Conservation (phyloP, 2,888 invertebrate species). For the Lasioglossum marginatum region DNA sequence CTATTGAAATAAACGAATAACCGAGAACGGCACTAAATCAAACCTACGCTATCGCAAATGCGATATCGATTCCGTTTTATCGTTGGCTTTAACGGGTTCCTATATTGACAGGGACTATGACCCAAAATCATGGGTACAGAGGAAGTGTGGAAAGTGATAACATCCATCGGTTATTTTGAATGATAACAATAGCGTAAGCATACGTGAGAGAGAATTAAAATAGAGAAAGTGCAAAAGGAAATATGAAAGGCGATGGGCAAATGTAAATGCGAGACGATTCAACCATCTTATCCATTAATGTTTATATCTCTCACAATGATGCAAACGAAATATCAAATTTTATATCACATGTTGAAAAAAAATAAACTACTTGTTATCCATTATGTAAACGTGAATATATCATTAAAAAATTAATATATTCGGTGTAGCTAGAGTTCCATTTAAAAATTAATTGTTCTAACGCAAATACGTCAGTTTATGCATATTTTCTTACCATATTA, state of each 20-base stretch:
- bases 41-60: conserved; percentile 45
- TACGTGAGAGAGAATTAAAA: neutral
- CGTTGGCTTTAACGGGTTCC: conserved; percentile 26
- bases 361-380: neutral
- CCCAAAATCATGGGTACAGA: conserved; percentile 22
- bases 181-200: conserved; percentile 27
- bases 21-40: conserved; percentile 51
- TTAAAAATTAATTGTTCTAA: too few species aligned
- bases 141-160: conserved; percentile 26
- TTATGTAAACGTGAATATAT: neutral
- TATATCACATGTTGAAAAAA: neutral
- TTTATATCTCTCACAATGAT: neutral
- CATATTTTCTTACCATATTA: neutral
- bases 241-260: neutral
- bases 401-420: neutral
- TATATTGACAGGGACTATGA: conserved; percentile 23
- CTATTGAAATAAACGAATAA: conserved; percentile 22
- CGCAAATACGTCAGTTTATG: neutral
- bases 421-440: too few species aligned
- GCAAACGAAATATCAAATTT: neutral
- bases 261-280: neutral
- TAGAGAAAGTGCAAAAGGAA: conserved; percentile 12
- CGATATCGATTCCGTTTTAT: conserved; percentile 49
- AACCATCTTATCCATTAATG: neutral
- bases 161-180: neutral